phyloP scores from a whole-genome alignment of 2,888 invertebrate genomes.

The Drosophila prostipennis region DNA sequence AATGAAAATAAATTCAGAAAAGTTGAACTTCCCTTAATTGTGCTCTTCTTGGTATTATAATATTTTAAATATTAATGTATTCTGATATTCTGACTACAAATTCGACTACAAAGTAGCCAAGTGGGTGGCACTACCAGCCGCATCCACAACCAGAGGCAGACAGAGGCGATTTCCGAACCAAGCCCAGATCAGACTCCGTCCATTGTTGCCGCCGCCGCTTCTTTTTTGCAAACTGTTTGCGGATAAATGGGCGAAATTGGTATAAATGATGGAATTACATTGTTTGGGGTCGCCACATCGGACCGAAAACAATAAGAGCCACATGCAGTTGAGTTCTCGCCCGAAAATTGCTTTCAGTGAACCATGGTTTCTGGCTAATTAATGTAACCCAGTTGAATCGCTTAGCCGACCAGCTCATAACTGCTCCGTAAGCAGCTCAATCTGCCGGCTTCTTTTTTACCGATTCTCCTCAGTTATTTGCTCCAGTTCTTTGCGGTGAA shows the following conservation, averaged over 20 bases:
- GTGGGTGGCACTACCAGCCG: constrained; percentile 12
- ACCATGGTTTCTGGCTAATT: constrained; percentile 19
- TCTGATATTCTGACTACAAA: background rate
- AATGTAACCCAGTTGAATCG: constrained; percentile 31
- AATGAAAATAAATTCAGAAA: no score
- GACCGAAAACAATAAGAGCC: constrained; percentile 13
- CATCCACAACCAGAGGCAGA: constrained; percentile 43
- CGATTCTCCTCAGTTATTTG: constrained; percentile 33
- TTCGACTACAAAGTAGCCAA: constrained; percentile 6
- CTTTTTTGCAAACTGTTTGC: constrained; percentile 73
- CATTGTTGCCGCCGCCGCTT: constrained; percentile 43
- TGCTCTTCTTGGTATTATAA: no score
- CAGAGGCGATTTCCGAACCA: constrained; percentile 56
- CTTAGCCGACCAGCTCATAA: constrained; percentile 36
- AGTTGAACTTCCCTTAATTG: no score
- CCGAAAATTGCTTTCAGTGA: constrained; percentile 29
- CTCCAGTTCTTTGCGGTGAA: constrained; percentile 19
- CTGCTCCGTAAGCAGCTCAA: constrained; percentile 30
- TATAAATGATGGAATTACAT: constrained; percentile 81
- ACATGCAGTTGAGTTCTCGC: constrained; percentile 20
- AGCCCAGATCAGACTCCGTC: constrained; percentile 35
- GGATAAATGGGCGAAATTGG: constrained; percentile 79
- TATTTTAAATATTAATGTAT: background rate
- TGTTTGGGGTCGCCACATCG: constrained; percentile 67
- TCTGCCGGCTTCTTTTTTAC: constrained; percentile 28